A percentile compares a stretch with the other conserved stretches of the same genome.
Conservation (phyloP, 2,113 vertebrate genomes). For the Illadopsis cleaveri region DNA sequence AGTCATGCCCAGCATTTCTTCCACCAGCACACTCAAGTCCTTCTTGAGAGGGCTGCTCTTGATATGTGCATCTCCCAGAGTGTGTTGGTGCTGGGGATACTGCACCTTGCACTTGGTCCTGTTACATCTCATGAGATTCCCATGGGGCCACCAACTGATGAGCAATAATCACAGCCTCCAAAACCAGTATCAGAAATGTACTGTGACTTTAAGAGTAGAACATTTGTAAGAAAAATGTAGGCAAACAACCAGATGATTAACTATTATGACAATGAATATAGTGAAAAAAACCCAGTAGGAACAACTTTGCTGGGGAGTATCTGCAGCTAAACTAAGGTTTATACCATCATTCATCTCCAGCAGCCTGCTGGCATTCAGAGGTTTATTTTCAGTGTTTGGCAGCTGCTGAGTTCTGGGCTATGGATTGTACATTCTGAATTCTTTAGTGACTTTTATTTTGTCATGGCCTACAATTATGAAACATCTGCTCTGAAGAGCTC, state of each 20-base stretch:
- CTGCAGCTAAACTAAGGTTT: background rate
- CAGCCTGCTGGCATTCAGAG: background rate
- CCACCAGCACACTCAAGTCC: background rate
- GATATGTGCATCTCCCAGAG: background rate
- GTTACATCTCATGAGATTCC: background rate
- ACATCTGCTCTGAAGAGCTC: background rate
- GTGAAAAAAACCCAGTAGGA: background rate
- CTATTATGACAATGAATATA: background rate
- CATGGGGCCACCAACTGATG: background rate
- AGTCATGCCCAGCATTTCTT: background rate
- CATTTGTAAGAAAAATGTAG: background rate
- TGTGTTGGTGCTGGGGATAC: background rate
- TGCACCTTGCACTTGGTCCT: background rate
- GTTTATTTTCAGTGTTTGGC: background rate
- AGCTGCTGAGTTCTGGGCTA: background rate
- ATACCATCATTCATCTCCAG: background rate
- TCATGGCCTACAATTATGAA: constrained; percentile 6
- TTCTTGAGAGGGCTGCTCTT: background rate
- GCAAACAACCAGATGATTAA: background rate
- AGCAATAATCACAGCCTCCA: background rate
- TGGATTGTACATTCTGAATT: background rate
- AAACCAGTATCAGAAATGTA: background rate
- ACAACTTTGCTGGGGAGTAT: background rate
- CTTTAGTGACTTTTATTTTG: constrained; percentile 20
- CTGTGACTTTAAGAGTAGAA: background rate